Conservation (phyloP, 2,113 vertebrate genomes). For the Mohoua ochrocephala region DNA sequence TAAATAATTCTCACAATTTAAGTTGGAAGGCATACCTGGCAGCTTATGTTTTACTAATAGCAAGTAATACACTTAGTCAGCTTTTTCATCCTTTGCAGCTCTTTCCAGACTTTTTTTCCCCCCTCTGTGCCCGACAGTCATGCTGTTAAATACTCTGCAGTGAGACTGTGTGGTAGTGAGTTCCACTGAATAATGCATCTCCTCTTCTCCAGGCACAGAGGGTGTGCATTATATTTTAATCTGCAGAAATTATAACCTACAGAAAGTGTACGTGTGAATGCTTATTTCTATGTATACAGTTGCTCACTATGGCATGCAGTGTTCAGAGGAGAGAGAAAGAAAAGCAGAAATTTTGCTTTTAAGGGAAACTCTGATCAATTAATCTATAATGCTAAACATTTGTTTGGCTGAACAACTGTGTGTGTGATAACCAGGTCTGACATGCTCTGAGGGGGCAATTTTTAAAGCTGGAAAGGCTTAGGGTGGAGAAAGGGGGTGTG, state of each 20-base stretch:
- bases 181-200: slow-evolving; percentile 29
- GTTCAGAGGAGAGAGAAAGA: neutral
- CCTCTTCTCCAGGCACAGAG: neutral
- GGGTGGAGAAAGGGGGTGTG: neutral
- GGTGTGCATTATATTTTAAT: neutral
- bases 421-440: neutral
- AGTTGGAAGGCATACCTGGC: neutral
- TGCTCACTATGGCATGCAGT: neutral
- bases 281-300: accelerated
- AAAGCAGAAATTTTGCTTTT: neutral
- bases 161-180: neutral
- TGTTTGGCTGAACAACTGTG: neutral
- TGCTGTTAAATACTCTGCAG: slow-evolving; percentile 27
- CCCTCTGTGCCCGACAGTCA: neutral
- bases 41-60: slow-evolving; percentile 1
- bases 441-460: neutral
- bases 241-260: neutral
- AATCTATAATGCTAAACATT: neutral
- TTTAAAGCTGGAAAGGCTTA: neutral
- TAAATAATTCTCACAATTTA: slow-evolving; percentile 18
- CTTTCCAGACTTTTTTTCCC: neutral
- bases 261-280: neutral
- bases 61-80: neutral
- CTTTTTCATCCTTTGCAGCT: slow-evolving; percentile 15
- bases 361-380: neutral